These are phyloP conservation scores for Rousettus madagascariensis DNA, from an alignment of 2,797 vertebrate species.

Conservation along the genomic window DNA sequence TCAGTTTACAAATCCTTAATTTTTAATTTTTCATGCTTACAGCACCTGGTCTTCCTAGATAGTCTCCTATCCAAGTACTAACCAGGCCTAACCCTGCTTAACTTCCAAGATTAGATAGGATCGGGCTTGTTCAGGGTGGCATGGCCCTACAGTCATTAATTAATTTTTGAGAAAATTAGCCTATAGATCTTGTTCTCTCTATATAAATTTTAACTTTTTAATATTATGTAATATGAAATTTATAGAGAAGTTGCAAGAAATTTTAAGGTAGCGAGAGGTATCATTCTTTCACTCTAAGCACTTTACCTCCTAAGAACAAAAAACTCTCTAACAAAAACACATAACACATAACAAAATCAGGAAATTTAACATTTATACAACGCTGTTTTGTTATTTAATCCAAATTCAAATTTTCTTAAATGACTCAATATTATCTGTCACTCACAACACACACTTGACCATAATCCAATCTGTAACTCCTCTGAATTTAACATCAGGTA, in stretches of 20 bases:
- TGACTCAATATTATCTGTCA: not conserved
- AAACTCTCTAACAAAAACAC: not conserved
- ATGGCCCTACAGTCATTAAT: not conserved
- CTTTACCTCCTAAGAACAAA: not conserved
- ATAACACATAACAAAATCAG: not conserved
- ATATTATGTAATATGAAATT: not conserved
- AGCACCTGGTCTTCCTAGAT: no score
- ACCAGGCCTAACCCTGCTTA: no score
- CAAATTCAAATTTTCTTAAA: not conserved
- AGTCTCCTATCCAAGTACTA: no score
- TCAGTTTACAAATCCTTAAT: no score
- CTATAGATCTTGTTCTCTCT: not conserved
- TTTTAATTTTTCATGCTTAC: no score
- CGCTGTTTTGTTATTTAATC: not conserved
- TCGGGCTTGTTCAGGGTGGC: no score
- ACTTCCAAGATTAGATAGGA: no score
- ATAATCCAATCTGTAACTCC: no score
- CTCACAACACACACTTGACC: fast-evolving
- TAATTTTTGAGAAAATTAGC: not conserved
- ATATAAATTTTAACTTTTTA: not conserved
- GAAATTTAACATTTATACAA: not conserved
- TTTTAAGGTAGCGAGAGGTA: not conserved
- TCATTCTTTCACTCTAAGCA: not conserved
- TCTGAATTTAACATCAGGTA: not conserved
- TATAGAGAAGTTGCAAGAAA: not conserved